Conservation (phyloP, 2,797 vertebrate genomes). For the Catamblyrhynchus diadema region DNA sequence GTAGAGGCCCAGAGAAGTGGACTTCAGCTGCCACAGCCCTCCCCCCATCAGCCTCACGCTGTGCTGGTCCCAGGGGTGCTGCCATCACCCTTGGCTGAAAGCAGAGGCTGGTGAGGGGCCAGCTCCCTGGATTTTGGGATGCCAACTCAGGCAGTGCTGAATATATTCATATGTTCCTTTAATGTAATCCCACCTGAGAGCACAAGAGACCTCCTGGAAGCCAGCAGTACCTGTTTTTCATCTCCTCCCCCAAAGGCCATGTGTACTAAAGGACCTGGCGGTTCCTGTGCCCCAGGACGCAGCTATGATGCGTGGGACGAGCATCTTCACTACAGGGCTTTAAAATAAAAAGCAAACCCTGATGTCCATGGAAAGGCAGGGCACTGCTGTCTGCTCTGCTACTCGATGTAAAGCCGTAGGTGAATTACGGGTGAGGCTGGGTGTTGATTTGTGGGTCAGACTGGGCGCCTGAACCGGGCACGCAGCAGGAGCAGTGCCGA, state of each 20-base stretch:
- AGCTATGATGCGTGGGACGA: neutral
- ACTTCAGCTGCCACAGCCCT: neutral
- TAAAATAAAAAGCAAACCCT: neutral
- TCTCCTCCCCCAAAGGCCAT: neutral
- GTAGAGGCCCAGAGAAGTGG: neutral
- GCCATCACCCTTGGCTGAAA: neutral
- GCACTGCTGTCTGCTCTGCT: neutral
- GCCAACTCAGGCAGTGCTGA: neutral
- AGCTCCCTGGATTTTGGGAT: neutral
- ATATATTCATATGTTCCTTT: neutral
- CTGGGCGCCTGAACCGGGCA: neutral
- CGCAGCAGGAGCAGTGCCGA: neutral
- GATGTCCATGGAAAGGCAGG: neutral
- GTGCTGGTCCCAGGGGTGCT: neutral
- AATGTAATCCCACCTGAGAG: neutral
- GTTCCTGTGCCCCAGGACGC: neutral
- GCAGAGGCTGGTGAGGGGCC: neutral
- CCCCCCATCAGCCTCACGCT: rapidly evolving
- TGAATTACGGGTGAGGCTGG: neutral
- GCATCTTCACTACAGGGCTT: neutral
- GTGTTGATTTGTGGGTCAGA: neutral
- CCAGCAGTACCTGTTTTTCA: neutral
- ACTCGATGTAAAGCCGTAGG: neutral
- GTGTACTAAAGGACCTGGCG: rapidly evolving
- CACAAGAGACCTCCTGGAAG: neutral